Conservation (phyloP, 2,113 vertebrate species). For the Sminthopsis crassicaudata region DNA sequence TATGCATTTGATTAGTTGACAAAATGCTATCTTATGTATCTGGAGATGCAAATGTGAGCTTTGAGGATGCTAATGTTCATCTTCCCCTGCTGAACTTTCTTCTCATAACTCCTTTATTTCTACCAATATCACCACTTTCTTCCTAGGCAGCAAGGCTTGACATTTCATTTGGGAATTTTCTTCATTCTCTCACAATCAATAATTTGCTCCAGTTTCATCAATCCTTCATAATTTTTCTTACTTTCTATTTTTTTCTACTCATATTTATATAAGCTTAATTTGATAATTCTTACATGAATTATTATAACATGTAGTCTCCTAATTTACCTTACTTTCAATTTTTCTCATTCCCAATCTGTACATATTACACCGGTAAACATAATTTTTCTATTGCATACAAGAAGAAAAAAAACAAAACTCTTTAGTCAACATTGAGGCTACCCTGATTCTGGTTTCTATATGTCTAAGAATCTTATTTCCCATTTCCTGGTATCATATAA, state of each 20-base stretch:
- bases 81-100: neutral
- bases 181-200: neutral
- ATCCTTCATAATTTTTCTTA: neutral
- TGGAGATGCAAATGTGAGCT: neutral
- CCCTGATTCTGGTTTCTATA: neutral
- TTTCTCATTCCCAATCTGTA: neutral
- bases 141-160: neutral
- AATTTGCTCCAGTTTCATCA: neutral
- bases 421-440: neutral
- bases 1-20: neutral
- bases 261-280: neutral
- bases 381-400: neutral
- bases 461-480: neutral
- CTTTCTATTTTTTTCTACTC: neutral
- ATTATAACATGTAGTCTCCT: neutral
- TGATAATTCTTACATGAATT: neutral
- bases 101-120: slow-evolving; percentile 3
- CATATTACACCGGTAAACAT: neutral
- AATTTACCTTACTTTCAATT: neutral
- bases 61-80: neutral
- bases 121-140: neutral
- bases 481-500: neutral
- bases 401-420: neutral
- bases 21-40: neutral
- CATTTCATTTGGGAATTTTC: neutral